Percentiles rank a stretch among this genome's conserved stretches.
Evolutionary conservation across 2,888 invertebrate species (phyloP).

Genomic region (Agrotis exclamationis): DNA sequence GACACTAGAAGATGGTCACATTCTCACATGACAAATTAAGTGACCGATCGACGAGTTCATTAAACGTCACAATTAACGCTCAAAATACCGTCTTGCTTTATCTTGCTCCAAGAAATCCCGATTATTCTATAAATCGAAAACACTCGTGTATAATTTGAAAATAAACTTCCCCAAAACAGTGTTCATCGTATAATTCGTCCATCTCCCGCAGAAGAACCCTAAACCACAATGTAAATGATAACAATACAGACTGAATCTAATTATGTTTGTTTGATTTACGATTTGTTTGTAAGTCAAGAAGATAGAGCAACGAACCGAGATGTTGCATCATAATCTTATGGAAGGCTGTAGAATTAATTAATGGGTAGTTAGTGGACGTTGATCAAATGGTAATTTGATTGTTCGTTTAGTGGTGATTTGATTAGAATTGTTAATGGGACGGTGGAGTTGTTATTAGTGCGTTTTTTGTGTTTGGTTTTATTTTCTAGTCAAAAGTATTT

Average conservation of each 20-base stretch:
- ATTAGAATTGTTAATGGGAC: slow-evolving; percentile 28
- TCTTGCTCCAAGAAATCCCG: not conserved
- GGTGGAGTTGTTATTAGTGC: slow-evolving; percentile 5
- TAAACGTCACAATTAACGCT: no score
- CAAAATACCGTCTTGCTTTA: no score
- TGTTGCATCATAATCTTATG: slow-evolving; percentile 68
- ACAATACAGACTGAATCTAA: slow-evolving; percentile 58
- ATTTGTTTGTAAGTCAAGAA: slow-evolving; percentile 58
- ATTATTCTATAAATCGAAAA: not conserved
- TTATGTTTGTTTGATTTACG: slow-evolving; percentile 63
- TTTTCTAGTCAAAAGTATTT: not conserved
- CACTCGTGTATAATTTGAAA: slow-evolving; percentile 12
- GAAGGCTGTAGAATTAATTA: slow-evolving; percentile 57
- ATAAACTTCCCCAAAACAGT: not conserved
- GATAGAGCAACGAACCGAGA: slow-evolving; percentile 67
- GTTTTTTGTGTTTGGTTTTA: not conserved
- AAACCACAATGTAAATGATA: slow-evolving; percentile 50
- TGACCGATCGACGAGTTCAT: no score
- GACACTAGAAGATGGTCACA: no score
- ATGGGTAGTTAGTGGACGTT: slow-evolving; percentile 32
- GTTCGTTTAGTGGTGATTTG: slow-evolving; percentile 36
- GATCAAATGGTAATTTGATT: slow-evolving; percentile 51
- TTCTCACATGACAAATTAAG: no score
- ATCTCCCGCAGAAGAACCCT: slow-evolving; percentile 43
- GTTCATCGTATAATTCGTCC: slow-evolving; percentile 23